Percentiles rank a stretch among this genome's conserved stretches.
These are phyloP conservation scores for Fratercula arctica DNA, from an alignment of 2,797 vertebrate species.

Conservation along the genomic window DNA sequence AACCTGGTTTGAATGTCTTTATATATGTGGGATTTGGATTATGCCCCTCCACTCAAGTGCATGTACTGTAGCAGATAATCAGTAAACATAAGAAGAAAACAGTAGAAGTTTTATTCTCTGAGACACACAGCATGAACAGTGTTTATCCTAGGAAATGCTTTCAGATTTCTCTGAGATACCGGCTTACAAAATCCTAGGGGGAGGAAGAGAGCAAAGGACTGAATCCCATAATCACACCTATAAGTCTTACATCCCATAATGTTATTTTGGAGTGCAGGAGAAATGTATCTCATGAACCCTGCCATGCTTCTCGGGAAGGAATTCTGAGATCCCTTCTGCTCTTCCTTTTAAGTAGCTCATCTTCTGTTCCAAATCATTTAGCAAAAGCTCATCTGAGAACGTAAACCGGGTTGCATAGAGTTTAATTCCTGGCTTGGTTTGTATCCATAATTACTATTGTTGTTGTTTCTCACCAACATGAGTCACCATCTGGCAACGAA, in stretches of 20 bases:
- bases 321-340: neutral
- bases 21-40: neutral
- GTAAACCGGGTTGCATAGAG: neutral
- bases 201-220: neutral
- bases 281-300: neutral
- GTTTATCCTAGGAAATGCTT: neutral
- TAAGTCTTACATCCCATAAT: neutral
- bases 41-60: neutral
- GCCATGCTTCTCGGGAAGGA: neutral
- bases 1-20: neutral
- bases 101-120: neutral
- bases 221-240: neutral
- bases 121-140: neutral
- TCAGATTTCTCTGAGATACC: neutral
- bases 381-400: neutral
- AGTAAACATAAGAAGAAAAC: neutral
- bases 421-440: slow-evolving; percentile 13
- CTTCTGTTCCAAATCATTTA: neutral
- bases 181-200: neutral
- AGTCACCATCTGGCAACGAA: slow-evolving; percentile 25
- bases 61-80: neutral
- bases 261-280: neutral
- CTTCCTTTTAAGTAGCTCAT: neutral
- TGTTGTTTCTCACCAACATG: slow-evolving; percentile 33
- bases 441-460: neutral